These are phyloP conservation scores for Rambutsinella grinnellia DNA, from an alignment of 2,888 invertebrate species.

Conservation along the genomic window DNA sequence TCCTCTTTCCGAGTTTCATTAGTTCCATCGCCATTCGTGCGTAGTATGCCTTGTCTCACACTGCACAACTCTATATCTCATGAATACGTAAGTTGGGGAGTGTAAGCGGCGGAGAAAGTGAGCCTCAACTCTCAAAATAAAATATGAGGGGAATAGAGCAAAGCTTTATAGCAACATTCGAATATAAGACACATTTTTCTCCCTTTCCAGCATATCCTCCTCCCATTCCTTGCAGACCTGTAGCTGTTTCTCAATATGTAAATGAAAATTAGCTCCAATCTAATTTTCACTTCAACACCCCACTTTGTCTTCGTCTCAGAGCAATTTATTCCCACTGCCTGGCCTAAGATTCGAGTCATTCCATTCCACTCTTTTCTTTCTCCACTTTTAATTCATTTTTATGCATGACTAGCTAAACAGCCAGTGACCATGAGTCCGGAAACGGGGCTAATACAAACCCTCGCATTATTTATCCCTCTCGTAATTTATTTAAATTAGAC, in stretches of 20 bases:
- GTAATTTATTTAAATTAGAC: neutral
- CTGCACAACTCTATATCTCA: slow-evolving; percentile 39
- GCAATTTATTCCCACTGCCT: slow-evolving; percentile 3
- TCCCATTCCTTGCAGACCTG: slow-evolving; percentile 19
- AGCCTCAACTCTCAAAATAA: neutral
- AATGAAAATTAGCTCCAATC: slow-evolving; percentile 49
- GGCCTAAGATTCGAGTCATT: neutral
- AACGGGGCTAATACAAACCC: neutral
- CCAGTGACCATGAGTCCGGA: neutral
- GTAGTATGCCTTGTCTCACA: slow-evolving; percentile 25
- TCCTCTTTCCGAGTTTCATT: slow-evolving; percentile 53
- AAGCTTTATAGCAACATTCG: no score
- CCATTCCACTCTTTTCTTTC: slow-evolving; percentile 9
- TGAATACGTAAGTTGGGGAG: slow-evolving; percentile 44
- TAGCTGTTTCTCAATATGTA: slow-evolving; percentile 39
- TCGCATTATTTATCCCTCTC: neutral
- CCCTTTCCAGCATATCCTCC: neutral
- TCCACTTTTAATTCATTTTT: slow-evolving; percentile 12
- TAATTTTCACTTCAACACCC: slow-evolving; percentile 48
- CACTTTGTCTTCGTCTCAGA: neutral
- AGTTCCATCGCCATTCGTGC: slow-evolving; percentile 49
- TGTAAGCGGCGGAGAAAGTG: neutral
- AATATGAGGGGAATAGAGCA: neutral
- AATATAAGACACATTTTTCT: neutral
- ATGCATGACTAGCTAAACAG: slow-evolving; percentile 12